Evolutionary conservation across 1,140 invertebrate genomes (phyloP).

Genomic region (Aplysia californica): DNA sequence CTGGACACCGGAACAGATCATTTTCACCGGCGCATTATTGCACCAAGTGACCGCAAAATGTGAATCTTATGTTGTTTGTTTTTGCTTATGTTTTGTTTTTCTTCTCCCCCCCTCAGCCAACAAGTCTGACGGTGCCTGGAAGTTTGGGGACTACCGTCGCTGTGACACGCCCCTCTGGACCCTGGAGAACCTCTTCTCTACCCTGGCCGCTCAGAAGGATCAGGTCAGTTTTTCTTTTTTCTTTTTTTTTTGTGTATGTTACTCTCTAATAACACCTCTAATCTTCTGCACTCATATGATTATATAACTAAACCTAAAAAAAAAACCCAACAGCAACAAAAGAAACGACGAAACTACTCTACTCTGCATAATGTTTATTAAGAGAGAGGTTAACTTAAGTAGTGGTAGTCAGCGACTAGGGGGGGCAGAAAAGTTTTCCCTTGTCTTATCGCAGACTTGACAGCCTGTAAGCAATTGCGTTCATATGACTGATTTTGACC

Average conservation of each 20-base stretch:
- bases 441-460: not conserved
- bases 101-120: not conserved
- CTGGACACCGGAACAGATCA: too few species aligned
- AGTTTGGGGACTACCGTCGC: conserved; percentile 44
- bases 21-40: too few species aligned
- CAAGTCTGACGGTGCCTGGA: not conserved
- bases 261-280: too few species aligned
- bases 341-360: not conserved
- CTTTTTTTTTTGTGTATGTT: too few species aligned
- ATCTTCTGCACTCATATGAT: too few species aligned
- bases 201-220: conserved; percentile 43
- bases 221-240: conserved; percentile 32
- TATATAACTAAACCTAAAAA: too few species aligned
- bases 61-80: too few species aligned
- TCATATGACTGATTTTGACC: too few species aligned
- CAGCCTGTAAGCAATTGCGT: too few species aligned
- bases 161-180: conserved; percentile 53
- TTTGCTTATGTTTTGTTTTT: not conserved
- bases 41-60: too few species aligned
- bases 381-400: not conserved
- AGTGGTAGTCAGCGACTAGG: not conserved
- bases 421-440: not conserved
- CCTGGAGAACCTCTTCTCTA: conserved; percentile 49
- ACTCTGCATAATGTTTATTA: not conserved
- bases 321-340: too few species aligned